Evolutionary conservation across 2,888 invertebrate species (phyloP).

Genomic region (Julus scanicus): DNA sequence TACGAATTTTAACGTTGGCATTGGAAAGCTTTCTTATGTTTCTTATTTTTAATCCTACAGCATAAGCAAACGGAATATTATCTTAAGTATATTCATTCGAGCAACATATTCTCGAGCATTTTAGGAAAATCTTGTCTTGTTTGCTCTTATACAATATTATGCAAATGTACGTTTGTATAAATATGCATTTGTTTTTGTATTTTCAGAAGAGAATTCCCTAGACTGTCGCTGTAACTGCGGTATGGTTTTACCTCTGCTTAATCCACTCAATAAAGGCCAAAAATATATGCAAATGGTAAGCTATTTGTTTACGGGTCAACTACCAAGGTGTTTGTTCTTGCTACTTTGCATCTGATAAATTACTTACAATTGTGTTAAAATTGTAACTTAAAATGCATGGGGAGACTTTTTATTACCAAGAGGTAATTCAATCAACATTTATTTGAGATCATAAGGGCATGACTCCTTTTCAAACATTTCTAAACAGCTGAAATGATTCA

Average conservation of each 20-base stretch:
- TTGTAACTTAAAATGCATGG: neutral
- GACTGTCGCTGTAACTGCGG: slow-evolving; percentile 57
- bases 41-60: neutral
- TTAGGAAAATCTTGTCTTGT: neutral
- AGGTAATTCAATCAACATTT: too few relatives aligned
- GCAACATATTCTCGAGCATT: neutral
- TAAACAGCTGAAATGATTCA: too few relatives aligned
- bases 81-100: too few relatives aligned
- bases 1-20: neutral
- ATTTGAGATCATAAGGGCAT: too few relatives aligned
- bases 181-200: neutral
- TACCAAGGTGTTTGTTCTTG: neutral
- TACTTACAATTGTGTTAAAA: neutral
- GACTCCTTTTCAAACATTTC: too few relatives aligned
- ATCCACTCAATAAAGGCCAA: neutral
- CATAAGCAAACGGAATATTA: neutral
- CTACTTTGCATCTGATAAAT: neutral
- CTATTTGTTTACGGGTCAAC: neutral
- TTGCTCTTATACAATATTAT: neutral
- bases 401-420: too few relatives aligned
- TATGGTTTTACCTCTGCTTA: slow-evolving; percentile 55
- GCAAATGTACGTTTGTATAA: neutral
- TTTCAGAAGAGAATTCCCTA: slow-evolving; percentile 56
- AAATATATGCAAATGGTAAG: slow-evolving; percentile 54
- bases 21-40: neutral